Evolutionary conservation across 2,113 vertebrate species (phyloP).

Genomic region (Ranitomeya variabilis): DNA sequence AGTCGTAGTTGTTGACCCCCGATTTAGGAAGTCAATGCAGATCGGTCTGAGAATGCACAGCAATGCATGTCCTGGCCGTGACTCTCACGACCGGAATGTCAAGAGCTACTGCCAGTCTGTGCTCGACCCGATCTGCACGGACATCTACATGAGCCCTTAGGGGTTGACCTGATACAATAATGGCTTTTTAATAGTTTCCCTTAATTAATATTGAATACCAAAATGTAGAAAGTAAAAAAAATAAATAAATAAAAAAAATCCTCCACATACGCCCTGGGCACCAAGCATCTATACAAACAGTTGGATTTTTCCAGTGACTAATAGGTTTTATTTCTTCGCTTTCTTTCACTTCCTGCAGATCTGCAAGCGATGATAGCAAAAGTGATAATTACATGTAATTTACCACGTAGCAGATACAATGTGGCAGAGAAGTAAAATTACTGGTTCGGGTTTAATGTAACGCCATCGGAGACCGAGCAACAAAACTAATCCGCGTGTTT

Average conservation of each 20-base stretch:
- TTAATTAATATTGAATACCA: neutral
- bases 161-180: neutral
- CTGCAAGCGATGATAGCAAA: constrained; percentile 31
- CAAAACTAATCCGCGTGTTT: neutral
- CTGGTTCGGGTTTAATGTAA: constrained; percentile 14
- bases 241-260: neutral
- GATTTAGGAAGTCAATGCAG: too few species aligned
- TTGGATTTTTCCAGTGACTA: constrained; percentile 21
- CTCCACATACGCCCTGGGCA: neutral
- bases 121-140: too few species aligned
- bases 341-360: neutral
- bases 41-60: too few species aligned
- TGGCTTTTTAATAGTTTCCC: neutral
- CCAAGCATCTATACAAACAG: neutral
- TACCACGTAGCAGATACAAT: constrained; percentile 15
- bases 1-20: too few species aligned
- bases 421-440: constrained; percentile 9
- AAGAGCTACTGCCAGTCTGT: too few species aligned
- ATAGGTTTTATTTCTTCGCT: neutral
- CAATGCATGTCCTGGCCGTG: too few species aligned
- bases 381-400: constrained; percentile 45
- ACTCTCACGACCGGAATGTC: too few species aligned
- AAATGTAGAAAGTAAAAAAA: neutral
- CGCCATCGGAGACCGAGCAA: neutral
- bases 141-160: neutral